Percentiles rank a stretch among this genome's conserved stretches.
phyloP scores from a whole-genome alignment of 2,888 invertebrate species.

The Diarsia rubi region DNA sequence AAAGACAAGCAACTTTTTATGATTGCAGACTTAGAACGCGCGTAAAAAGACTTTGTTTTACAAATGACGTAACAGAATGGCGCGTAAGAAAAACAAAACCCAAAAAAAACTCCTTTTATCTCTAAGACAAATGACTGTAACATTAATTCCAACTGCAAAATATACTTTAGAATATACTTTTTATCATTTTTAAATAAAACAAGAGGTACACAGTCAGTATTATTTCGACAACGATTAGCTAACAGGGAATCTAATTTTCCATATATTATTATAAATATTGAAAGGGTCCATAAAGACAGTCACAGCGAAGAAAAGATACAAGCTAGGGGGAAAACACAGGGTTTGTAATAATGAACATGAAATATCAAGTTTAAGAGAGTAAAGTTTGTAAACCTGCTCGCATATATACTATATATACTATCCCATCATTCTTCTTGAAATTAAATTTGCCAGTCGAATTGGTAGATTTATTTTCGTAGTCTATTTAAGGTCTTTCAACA shows the following conservation, averaged over 20 bases:
- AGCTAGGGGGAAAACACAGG: conserved; percentile 53
- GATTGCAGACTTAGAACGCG: conserved; percentile 33
- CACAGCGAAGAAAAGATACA: conserved; percentile 62
- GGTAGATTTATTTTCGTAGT: conserved; percentile 45
- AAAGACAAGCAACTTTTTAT: conserved; percentile 51
- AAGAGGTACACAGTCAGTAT: conserved; percentile 78
- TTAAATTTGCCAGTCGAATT: conserved; percentile 54
- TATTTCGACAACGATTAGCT: conserved; percentile 81
- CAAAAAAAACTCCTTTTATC: conserved; percentile 73
- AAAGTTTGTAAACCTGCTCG: conserved; percentile 24
- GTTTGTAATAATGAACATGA: conserved; percentile 58
- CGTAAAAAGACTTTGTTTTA: conserved; percentile 37
- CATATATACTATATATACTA: conserved; percentile 34
- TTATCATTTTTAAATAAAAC: conserved; percentile 78
- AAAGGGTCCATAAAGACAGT: conserved; percentile 64
- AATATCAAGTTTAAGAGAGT: conserved; percentile 42
- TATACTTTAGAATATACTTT: conserved; percentile 71
- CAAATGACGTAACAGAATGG: conserved; percentile 63
- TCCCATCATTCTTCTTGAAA: conserved; percentile 57
- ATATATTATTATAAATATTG: conserved; percentile 71
- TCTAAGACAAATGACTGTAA: conserved; percentile 79
- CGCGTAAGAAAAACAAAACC: conserved; percentile 68
- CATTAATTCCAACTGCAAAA: conserved; percentile 79
- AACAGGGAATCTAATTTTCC: conserved; percentile 81
- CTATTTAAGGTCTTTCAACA: conserved; percentile 45